phyloP scores from a whole-genome alignment of 1,140 invertebrate genomes.

The Calephelis virginiensis region DNA sequence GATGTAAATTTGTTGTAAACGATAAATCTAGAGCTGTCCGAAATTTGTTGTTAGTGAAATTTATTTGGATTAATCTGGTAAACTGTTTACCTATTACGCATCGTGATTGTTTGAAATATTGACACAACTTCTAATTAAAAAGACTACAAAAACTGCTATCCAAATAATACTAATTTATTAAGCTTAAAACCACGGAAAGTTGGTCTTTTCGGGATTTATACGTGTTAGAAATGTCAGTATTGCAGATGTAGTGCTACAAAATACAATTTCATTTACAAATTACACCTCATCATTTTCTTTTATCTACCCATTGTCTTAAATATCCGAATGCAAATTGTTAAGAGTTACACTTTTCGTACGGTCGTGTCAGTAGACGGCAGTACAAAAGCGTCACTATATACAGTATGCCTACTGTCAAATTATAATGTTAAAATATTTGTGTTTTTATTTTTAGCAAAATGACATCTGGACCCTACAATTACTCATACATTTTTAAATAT shows the following conservation, averaged over 20 bases:
- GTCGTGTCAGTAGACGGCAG: no score
- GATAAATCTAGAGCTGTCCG: no score
- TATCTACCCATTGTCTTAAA: conserved; percentile 3
- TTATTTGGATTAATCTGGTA: conserved; percentile 2
- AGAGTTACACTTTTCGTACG: neutral
- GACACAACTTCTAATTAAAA: conserved; percentile 3
- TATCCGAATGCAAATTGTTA: neutral
- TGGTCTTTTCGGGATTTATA: no score
- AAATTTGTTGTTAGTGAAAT: neutral
- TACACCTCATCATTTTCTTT: conserved; percentile 17
- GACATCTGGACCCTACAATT: conserved; percentile 98
- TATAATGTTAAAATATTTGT: neutral
- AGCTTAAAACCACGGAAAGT: neutral
- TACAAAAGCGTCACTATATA: no score
- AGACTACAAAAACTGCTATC: neutral
- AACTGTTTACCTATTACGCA: conserved; percentile 1
- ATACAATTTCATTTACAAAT: neutral
- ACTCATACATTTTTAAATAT: conserved; percentile 99
- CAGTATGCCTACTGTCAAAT: no score
- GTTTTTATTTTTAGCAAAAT: conserved; percentile 79
- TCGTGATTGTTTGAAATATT: conserved; percentile 12
- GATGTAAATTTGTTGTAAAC: no score
- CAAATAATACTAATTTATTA: neutral
- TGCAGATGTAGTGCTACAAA: neutral
- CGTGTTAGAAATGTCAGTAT: no score